These are phyloP conservation scores for Arothron firmamentum DNA, from an alignment of 2,113 vertebrate genomes.

Conservation along the genomic window DNA sequence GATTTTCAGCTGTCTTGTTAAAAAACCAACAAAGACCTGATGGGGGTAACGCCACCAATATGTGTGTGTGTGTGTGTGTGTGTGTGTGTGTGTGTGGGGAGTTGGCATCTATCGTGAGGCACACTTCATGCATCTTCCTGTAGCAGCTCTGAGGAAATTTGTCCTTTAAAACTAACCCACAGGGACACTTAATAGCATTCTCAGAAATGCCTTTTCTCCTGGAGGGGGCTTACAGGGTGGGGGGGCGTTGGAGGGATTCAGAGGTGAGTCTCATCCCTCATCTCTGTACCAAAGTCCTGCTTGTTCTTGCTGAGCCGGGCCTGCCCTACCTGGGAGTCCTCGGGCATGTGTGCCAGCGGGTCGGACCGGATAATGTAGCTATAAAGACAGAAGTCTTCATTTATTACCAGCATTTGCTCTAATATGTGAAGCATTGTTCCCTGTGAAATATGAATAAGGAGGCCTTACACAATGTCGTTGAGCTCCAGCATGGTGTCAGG, in stretches of 20 bases:
- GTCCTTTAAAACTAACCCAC: background rate
- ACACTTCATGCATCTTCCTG: conserved; percentile 67
- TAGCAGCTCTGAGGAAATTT: conserved; percentile 53
- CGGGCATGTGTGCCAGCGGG: conserved; percentile 87
- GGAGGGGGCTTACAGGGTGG: no score
- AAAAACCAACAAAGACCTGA: no score
- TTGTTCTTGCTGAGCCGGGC: conserved; percentile 73
- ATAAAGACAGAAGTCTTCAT: background rate
- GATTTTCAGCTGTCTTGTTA: no score
- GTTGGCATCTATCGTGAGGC: conserved; percentile 44
- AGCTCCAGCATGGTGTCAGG: conserved; percentile 93
- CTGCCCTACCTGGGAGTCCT: conserved; percentile 69
- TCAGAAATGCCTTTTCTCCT: conserved; percentile 15
- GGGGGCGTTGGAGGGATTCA: conserved; percentile 44
- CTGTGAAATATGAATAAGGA: no score
- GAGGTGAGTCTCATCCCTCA: conserved; percentile 84
- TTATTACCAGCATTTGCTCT: no score
- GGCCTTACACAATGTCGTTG: conserved; percentile 89
- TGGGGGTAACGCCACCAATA: background rate
- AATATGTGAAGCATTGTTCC: no score
- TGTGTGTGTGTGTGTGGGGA: conserved; percentile 6
- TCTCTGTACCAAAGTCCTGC: conserved; percentile 79
- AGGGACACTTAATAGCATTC: background rate
- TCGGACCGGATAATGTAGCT: conserved; percentile 95
- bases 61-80: background rate